Evolutionary conservation across 1,140 invertebrate genomes (phyloP).

Genomic region (Zaprionus taronus): DNA sequence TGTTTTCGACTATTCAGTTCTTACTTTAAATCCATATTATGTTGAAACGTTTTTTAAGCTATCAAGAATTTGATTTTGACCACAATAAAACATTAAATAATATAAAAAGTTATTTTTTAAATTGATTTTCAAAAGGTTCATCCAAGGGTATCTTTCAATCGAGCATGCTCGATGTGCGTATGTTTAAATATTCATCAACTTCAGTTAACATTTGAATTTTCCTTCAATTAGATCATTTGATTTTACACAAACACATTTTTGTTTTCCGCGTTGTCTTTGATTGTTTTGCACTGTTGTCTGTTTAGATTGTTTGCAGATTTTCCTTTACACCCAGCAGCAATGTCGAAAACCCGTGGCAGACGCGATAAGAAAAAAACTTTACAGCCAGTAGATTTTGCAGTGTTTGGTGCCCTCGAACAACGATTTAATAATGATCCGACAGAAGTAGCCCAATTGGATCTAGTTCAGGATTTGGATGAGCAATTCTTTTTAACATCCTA

Average conservation of each 20-base stretch:
- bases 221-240: slow-evolving; percentile 21
- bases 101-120: slow-evolving; percentile 34
- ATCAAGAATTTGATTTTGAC: slow-evolving; percentile 63
- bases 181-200: background rate
- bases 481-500: slow-evolving; percentile 49
- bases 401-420: background rate
- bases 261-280: slow-evolving; percentile 10
- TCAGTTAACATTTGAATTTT: slow-evolving; percentile 32
- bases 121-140: background rate
- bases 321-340: background rate
- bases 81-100: slow-evolving; percentile 45
- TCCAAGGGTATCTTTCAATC: background rate
- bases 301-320: slow-evolving; percentile 13
- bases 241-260: slow-evolving; percentile 3
- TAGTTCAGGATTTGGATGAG: slow-evolving; percentile 43
- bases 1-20: slow-evolving; percentile 32
- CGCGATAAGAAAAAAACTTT: background rate
- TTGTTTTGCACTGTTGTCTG: slow-evolving; percentile 6
- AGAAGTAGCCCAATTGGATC: slow-evolving; percentile 52
- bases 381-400: background rate
- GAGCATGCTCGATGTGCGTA: background rate
- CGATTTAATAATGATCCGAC: slow-evolving; percentile 10
- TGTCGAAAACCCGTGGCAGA: background rate
- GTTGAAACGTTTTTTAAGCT: slow-evolving; percentile 62
- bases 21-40: slow-evolving; percentile 50